Evolutionary conservation across 2,797 vertebrate species (phyloP).

Genomic region (Malacoctenus gilli): DNA sequence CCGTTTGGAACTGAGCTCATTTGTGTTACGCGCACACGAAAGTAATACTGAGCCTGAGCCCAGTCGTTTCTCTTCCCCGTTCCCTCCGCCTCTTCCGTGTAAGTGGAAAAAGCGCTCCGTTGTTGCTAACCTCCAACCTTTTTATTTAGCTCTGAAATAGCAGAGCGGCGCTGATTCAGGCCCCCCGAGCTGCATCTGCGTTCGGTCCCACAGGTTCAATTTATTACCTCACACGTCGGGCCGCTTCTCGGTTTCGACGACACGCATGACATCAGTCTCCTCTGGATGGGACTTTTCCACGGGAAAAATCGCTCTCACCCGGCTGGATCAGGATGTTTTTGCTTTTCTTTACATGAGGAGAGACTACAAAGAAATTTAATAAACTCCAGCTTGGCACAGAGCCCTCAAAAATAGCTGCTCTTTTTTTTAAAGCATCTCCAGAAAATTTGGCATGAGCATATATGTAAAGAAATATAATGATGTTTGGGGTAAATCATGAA

Average conservation of each 20-base stretch:
- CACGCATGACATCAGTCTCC: slow-evolving; percentile 21
- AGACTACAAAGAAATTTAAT: not conserved
- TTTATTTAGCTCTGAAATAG: slow-evolving; percentile 45
- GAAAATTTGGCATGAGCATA: not conserved
- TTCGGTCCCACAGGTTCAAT: slow-evolving; percentile 46
- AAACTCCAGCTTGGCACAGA: not conserved
- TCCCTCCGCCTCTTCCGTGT: slow-evolving; percentile 18
- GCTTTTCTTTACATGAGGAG: slow-evolving; percentile 1
- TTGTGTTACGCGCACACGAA: slow-evolving; percentile 12
- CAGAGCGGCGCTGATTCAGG: slow-evolving; percentile 38
- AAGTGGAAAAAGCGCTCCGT: slow-evolving; percentile 45
- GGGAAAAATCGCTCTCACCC: slow-evolving; percentile 29
- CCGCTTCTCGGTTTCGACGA: slow-evolving; percentile 30
- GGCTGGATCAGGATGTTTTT: not conserved
- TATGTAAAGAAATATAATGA: not conserved
- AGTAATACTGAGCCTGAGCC: slow-evolving; percentile 24
- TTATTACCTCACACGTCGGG: slow-evolving; percentile 36
- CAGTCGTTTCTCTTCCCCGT: slow-evolving; percentile 11
- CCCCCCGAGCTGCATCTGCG: slow-evolving; percentile 11
- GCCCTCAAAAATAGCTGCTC: not conserved
- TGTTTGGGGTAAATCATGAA: not conserved
- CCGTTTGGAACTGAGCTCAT: slow-evolving; percentile 12
- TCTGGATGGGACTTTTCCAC: slow-evolving; percentile 33
- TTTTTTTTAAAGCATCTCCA: not conserved
- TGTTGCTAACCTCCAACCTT: slow-evolving; percentile 47